A percentile compares a stretch with the other conserved stretches of the same genome.
Conservation (phyloP, 2,888 invertebrate genomes). For the Coelopa pilipes region DNA sequence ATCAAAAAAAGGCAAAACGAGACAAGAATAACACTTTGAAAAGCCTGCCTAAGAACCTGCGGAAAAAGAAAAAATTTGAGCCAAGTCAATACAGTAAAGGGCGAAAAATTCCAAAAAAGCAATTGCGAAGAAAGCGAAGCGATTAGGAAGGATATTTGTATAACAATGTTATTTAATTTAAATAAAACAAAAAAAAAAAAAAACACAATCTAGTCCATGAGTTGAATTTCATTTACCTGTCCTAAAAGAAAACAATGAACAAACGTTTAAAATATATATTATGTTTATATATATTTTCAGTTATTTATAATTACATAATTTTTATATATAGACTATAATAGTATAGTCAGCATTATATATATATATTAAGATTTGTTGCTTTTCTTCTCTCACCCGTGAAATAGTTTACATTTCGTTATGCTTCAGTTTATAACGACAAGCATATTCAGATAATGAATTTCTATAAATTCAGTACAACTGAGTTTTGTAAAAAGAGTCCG, state of each 20-base stretch:
- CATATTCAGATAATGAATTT: background rate
- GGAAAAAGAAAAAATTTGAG: constrained; percentile 56
- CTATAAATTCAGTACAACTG: too few relatives aligned
- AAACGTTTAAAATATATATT: constrained; percentile 14
- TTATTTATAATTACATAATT: constrained; percentile 37
- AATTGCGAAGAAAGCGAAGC: constrained; percentile 50
- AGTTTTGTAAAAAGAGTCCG: background rate
- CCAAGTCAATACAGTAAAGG: constrained; percentile 55
- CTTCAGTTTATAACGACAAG: background rate
- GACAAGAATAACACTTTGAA: constrained; percentile 59
- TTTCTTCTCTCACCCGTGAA: constrained; percentile 23
- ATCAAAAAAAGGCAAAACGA: constrained; percentile 74
- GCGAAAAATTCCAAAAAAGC: constrained; percentile 57
- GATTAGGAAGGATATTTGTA: constrained; percentile 21
- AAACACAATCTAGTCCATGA: background rate
- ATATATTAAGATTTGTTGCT: constrained; percentile 2
- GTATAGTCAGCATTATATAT: constrained; percentile 13
- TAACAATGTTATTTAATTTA: background rate
- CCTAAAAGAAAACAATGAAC: background rate
- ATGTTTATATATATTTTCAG: constrained; percentile 25
- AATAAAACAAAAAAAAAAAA: constrained; percentile 6
- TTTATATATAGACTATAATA: constrained; percentile 19
- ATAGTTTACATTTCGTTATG: constrained; percentile 36
- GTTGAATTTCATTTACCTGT: background rate
- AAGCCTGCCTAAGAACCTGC: constrained; percentile 60